Percentiles rank a stretch among this genome's conserved stretches.
These are phyloP conservation scores for Diuraphis noxia DNA, from an alignment of 1,140 invertebrate species.

Conservation along the genomic window DNA sequence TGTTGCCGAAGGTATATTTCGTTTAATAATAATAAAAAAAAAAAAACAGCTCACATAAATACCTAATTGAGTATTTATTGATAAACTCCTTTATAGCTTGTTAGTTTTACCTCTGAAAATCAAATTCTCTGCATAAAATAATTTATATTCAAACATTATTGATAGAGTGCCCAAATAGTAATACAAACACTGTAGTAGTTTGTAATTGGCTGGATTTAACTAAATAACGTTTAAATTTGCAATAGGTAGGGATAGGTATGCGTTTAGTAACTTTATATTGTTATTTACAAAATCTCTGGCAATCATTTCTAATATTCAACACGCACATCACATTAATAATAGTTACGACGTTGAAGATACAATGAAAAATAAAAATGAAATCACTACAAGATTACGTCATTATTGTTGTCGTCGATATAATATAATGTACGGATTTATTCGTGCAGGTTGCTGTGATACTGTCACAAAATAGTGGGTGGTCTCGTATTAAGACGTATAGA, in stretches of 20 bases:
- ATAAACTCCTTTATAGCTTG: no score
- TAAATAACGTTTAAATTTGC: not conserved
- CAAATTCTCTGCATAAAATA: no score
- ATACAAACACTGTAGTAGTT: not conserved
- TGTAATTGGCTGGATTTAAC: not conserved
- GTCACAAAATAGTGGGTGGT: not conserved
- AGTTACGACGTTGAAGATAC: not conserved
- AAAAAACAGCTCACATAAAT: no score
- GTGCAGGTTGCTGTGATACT: not conserved
- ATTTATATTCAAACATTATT: no score
- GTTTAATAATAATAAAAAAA: no score
- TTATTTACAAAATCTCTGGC: not conserved
- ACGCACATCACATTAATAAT: not conserved
- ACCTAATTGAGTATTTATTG: not conserved
- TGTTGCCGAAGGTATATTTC: no score
- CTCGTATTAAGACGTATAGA: not conserved
- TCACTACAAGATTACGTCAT: not conserved
- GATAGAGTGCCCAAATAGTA: no score
- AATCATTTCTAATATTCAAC: not conserved
- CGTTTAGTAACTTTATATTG: not conserved
- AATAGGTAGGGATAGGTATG: not conserved
- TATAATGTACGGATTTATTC: not conserved
- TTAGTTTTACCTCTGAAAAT: no score
- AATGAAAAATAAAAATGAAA: not conserved
- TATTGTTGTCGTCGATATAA: not conserved